phyloP scores from a whole-genome alignment of 1,140 invertebrate genomes.

The Ctenoplectra terminalis region DNA sequence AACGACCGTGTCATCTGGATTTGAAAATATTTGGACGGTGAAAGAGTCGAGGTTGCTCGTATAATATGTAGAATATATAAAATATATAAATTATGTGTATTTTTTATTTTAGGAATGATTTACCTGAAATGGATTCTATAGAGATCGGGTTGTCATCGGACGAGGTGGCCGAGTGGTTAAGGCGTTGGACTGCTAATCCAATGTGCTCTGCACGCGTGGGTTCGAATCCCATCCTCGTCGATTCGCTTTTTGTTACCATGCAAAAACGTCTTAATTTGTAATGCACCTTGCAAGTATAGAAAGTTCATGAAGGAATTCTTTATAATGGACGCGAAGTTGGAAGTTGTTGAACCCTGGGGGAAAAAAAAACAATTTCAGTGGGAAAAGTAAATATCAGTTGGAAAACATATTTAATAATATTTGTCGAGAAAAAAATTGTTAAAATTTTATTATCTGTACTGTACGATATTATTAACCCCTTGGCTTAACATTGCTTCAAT shows the following conservation, averaged over 20 bases:
- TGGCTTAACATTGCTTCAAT: too few species aligned
- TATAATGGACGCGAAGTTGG: neutral
- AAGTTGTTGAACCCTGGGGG: neutral
- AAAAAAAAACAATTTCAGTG: too few species aligned
- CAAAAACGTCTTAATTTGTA: neutral
- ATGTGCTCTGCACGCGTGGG: conserved; percentile 91
- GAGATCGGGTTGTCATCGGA: conserved; percentile 73
- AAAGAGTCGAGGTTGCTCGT: neutral
- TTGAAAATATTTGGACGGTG: conserved; percentile 33
- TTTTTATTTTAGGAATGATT: too few species aligned
- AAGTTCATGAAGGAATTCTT: neutral
- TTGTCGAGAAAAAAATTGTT: too few species aligned
- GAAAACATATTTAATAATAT: too few species aligned
- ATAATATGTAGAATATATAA: neutral
- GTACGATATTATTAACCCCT: too few species aligned
- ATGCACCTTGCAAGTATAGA: neutral
- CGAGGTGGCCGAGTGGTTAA: conserved; percentile 95
- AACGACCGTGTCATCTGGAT: conserved; percentile 25
- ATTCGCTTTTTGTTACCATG: conserved; percentile 53
- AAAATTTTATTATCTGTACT: too few species aligned
- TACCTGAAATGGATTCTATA: neutral
- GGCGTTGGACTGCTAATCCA: conserved; percentile 93
- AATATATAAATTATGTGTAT: neutral
- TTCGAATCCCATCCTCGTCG: conserved; percentile 95
- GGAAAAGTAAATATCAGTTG: too few species aligned